These are phyloP conservation scores for Amphilophus citrinellus DNA, from an alignment of 2,113 vertebrate species.

Conservation along the genomic window DNA sequence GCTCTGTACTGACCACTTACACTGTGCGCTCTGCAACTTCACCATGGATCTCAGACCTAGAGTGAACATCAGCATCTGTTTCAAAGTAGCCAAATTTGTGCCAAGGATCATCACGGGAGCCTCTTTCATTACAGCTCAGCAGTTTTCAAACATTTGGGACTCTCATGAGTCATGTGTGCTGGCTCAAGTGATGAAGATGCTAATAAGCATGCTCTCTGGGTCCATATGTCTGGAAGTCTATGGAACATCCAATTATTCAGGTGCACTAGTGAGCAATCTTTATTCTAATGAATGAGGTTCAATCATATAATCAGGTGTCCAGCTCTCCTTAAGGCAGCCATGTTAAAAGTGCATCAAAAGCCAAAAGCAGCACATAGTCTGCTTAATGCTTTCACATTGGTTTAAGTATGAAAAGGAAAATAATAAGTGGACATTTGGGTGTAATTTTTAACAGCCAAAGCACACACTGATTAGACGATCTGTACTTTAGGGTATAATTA, in stretches of 20 bases:
- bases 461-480: background rate
- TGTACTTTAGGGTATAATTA: background rate
- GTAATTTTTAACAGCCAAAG: too few relatives aligned
- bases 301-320: background rate
- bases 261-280: too few relatives aligned
- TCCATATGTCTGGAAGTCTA: background rate
- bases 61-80: background rate
- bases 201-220: background rate
- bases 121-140: background rate
- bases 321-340: background rate
- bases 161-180: too few relatives aligned
- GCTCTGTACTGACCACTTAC: too few relatives aligned
- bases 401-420: background rate
- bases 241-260: too few relatives aligned
- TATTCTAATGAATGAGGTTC: background rate
- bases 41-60: background rate
- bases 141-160: background rate
- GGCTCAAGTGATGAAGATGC: background rate
- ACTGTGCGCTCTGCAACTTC: background rate
- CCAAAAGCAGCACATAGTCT: background rate
- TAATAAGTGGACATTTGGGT: too few relatives aligned
- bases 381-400: background rate
- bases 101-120: too few relatives aligned
- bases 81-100: background rate
- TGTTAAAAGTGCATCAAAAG: accelerated